Conservation (phyloP, 2,888 invertebrate species). For the Rhimphoctona megacephalus region DNA sequence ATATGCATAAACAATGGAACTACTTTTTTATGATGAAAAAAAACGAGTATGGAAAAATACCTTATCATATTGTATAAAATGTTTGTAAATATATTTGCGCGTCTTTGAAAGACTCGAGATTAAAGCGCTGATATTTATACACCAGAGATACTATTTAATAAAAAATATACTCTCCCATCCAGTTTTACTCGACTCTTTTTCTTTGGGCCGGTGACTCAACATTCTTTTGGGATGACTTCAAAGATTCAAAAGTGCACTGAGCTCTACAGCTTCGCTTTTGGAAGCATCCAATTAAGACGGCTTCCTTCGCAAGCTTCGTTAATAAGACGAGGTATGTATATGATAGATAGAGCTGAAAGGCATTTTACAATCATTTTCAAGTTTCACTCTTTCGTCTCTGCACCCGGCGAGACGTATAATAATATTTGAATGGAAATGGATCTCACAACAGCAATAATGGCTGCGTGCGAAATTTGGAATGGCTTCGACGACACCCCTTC, state of each 20-base stretch:
- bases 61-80: background rate
- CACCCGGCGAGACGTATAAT: background rate
- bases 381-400: background rate
- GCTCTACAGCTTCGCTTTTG: background rate
- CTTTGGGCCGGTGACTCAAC: background rate
- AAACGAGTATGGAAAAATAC: background rate
- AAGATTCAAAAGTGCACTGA: conserved; percentile 29
- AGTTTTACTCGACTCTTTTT: background rate
- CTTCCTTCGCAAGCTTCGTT: conserved; percentile 9
- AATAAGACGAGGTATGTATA: conserved; percentile 9
- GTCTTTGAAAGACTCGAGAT: background rate
- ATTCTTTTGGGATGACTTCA: conserved; percentile 15
- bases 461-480: background rate
- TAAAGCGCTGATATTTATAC: background rate
- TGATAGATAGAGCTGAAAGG: background rate
- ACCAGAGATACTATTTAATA: background rate
- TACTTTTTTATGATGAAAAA: background rate
- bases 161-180: background rate
- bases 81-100: background rate
- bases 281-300: conserved; percentile 40
- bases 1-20: background rate
- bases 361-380: conserved; percentile 33
- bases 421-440: conserved; percentile 18
- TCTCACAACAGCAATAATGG: background rate
- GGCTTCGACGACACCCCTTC: background rate